Evolutionary conservation across 1,140 invertebrate genomes (phyloP).

Genomic region (Tetranychus urticae): DNA sequence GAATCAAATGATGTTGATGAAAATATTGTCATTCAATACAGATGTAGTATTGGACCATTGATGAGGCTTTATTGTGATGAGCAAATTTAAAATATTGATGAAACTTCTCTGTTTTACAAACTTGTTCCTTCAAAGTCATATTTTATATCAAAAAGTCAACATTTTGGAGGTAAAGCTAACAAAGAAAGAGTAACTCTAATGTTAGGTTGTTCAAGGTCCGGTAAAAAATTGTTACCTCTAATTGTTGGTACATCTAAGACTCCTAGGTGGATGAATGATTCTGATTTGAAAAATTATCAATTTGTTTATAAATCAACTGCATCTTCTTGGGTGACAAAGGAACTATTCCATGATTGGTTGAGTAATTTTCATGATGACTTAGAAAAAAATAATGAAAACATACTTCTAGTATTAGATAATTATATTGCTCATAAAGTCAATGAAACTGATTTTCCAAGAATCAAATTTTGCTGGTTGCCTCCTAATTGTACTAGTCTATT

Average conservation of each 20-base stretch:
- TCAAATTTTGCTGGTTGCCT: neutral
- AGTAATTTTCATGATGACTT: neutral
- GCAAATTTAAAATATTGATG: conserved; percentile 24
- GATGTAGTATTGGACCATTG: neutral
- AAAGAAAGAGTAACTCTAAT: neutral
- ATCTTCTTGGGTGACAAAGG: neutral
- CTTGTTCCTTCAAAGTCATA: conserved; percentile 21
- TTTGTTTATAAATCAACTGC: neutral
- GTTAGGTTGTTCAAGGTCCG: neutral
- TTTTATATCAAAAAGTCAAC: conserved; percentile 8
- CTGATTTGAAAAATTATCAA: neutral
- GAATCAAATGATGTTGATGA: neutral
- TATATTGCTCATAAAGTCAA: neutral
- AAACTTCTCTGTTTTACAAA: conserved; percentile 25
- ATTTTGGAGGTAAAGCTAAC: neutral
- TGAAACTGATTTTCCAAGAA: neutral
- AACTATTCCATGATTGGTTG: neutral
- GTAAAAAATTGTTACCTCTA: neutral
- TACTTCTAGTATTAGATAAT: neutral
- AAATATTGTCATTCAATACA: neutral
- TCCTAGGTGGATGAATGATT: neutral
- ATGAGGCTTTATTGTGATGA: neutral
- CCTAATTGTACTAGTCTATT: neutral
- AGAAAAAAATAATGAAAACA: neutral
- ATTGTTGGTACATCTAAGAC: neutral